Conservation (phyloP, 1,140 invertebrate genomes). For the Aphelenchoides avenae region DNA sequence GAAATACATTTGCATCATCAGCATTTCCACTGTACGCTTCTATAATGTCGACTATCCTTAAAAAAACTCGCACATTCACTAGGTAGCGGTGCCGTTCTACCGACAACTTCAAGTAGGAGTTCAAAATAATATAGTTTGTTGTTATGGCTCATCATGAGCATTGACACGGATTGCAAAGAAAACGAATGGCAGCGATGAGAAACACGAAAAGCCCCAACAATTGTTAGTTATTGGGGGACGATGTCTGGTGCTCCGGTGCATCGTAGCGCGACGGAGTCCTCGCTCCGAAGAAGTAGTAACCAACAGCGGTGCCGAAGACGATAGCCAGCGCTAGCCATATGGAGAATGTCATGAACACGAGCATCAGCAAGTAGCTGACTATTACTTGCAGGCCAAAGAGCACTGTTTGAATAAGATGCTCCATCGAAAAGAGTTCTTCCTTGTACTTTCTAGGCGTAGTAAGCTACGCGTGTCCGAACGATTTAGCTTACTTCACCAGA, state of each 20-base stretch:
- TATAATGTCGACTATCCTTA: too few species aligned
- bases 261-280: slow-evolving; percentile 8
- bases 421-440: slow-evolving; percentile 21
- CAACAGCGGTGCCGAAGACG: slow-evolving; percentile 77
- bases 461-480: too few species aligned
- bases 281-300: slow-evolving; percentile 82
- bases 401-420: slow-evolving; percentile 77
- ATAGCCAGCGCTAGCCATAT: slow-evolving; percentile 83
- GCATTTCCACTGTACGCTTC: too few species aligned
- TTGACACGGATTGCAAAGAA: slow-evolving; percentile 1
- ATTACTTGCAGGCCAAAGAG: slow-evolving; percentile 83
- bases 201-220: too few species aligned
- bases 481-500: too few species aligned
- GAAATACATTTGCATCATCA: slow-evolving; percentile 53
- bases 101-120: too few species aligned
- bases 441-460: too few species aligned
- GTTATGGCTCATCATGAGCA: too few species aligned
- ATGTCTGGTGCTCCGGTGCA: slow-evolving; percentile 19
- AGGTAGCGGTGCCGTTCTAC: too few species aligned
- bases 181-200: slow-evolving; percentile 13
- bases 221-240: too few species aligned
- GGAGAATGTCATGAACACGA: slow-evolving; percentile 97
- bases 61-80: too few species aligned
- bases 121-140: too few species aligned
- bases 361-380: slow-evolving; percentile 87